Evolutionary conservation across 2,888 invertebrate genomes (phyloP).

Genomic region (Hypsopygia costalis): DNA sequence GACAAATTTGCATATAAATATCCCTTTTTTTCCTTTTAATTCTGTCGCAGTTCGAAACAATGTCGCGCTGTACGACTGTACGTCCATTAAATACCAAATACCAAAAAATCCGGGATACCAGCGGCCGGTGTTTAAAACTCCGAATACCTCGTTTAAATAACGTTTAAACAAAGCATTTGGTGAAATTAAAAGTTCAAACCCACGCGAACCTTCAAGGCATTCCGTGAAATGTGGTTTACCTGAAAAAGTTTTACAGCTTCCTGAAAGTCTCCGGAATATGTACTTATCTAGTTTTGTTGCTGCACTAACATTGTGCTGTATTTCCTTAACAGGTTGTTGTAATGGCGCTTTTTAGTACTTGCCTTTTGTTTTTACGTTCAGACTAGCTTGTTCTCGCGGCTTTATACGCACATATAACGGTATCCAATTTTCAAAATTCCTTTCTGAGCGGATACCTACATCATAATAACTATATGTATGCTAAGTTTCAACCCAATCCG

Average conservation of each 20-base stretch:
- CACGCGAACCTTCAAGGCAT: constrained; percentile 18
- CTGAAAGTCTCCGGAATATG: constrained; percentile 1
- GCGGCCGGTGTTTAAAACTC: constrained; percentile 4
- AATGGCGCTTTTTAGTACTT: too few relatives aligned
- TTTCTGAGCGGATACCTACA: too few relatives aligned
- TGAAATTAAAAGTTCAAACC: constrained; percentile 26
- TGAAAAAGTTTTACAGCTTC: constrained; percentile 17
- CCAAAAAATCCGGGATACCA: not conserved
- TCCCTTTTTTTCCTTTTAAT: too few relatives aligned
- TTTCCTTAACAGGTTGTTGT: not conserved
- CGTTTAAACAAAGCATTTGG: constrained; percentile 22
- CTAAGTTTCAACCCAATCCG: too few relatives aligned
- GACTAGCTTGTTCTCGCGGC: too few relatives aligned
- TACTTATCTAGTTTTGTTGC: not conserved
- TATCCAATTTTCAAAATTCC: too few relatives aligned
- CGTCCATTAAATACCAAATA: constrained; percentile 2
- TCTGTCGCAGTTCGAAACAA: too few relatives aligned
- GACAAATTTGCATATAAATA: too few relatives aligned
- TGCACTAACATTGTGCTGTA: not conserved
- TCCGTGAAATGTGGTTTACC: constrained; percentile 25
- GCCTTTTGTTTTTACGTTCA: too few relatives aligned
- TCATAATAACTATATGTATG: too few relatives aligned
- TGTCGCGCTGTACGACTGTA: too few relatives aligned
- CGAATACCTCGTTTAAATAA: constrained; percentile 14
- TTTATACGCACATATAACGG: too few relatives aligned